Percentiles rank a stretch among this genome's conserved stretches.
Conservation (phyloP, 2,888 invertebrate species). For the Spodoptera exigua region DNA sequence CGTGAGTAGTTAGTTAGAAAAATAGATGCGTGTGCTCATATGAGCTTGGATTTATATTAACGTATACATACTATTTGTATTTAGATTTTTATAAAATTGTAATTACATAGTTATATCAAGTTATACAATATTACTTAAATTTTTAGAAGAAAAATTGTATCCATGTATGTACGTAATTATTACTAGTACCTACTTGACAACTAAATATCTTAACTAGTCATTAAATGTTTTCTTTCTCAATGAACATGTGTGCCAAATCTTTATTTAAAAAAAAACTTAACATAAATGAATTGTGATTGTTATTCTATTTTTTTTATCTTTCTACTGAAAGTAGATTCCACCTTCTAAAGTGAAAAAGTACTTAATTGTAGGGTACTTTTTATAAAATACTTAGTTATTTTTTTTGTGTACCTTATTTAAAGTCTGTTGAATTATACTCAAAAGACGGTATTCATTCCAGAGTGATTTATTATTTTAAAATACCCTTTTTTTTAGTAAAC, state of each 20-base stretch:
- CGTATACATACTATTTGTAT: background rate
- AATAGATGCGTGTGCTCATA: slow-evolving; percentile 6
- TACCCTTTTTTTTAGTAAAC: slow-evolving; percentile 10
- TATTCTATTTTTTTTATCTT: slow-evolving; percentile 8
- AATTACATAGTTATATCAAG: slow-evolving; percentile 4
- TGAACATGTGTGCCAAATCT: slow-evolving; percentile 60
- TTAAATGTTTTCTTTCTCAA: slow-evolving; percentile 48
- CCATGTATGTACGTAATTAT: slow-evolving; percentile 29
- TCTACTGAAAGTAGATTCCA: too few species aligned
- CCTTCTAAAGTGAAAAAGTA: background rate
- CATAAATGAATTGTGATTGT: slow-evolving; percentile 29
- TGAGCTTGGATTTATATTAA: slow-evolving; percentile 6
- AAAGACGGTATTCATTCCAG: slow-evolving; percentile 48
- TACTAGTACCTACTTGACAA: slow-evolving; percentile 31
- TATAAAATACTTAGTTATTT: slow-evolving; percentile 16
- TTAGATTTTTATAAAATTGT: slow-evolving; percentile 7
- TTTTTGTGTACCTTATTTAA: background rate
- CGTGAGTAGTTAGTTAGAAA: slow-evolving; percentile 48
- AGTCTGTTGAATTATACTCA: slow-evolving; percentile 7
- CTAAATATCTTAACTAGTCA: slow-evolving; percentile 57
- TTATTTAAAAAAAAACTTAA: slow-evolving; percentile 33
- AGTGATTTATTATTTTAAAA: slow-evolving; percentile 7
- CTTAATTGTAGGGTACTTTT: slow-evolving; percentile 10
- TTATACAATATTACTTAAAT: slow-evolving; percentile 4
- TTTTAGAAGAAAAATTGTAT: slow-evolving; percentile 13